Percentiles rank a stretch among this genome's conserved stretches.
These are phyloP conservation scores for Dendropsophus ebraccatus DNA, from an alignment of 2,113 vertebrate species.

Conservation along the genomic window DNA sequence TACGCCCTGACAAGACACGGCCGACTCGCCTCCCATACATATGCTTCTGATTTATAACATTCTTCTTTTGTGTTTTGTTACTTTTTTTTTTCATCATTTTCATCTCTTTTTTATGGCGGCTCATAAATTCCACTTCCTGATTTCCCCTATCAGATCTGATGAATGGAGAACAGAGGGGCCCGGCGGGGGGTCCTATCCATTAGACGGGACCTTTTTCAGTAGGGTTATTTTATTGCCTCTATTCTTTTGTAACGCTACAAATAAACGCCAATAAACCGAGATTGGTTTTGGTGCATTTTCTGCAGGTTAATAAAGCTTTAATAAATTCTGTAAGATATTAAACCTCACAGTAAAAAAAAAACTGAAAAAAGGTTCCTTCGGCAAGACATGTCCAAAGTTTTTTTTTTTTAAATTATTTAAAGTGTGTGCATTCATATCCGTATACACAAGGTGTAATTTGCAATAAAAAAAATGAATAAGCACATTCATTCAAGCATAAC, in stretches of 20 bases:
- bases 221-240: not conserved
- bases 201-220: not conserved
- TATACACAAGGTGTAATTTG: no score
- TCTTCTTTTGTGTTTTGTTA: not conserved
- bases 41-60: not conserved
- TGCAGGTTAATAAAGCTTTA: not conserved
- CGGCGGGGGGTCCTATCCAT: not conserved
- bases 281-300: not conserved
- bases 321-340: no score
- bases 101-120: constrained; percentile 12
- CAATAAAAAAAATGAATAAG: not conserved
- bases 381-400: no score
- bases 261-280: not conserved
- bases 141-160: not conserved
- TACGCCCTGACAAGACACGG: not conserved
- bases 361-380: no score
- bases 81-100: not conserved
- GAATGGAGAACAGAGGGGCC: not conserved
- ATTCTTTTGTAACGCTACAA: not conserved
- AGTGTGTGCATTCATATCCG: no score
- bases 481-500: no score
- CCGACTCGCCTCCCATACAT: not conserved
- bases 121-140: not conserved
- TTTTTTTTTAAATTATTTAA: no score
- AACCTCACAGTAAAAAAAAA: no score